Evolutionary conservation across 2,888 invertebrate genomes (phyloP), one percentile per base, ranked within the genome.

Genomic region (Cyrtodaria siliqua): DNA sequence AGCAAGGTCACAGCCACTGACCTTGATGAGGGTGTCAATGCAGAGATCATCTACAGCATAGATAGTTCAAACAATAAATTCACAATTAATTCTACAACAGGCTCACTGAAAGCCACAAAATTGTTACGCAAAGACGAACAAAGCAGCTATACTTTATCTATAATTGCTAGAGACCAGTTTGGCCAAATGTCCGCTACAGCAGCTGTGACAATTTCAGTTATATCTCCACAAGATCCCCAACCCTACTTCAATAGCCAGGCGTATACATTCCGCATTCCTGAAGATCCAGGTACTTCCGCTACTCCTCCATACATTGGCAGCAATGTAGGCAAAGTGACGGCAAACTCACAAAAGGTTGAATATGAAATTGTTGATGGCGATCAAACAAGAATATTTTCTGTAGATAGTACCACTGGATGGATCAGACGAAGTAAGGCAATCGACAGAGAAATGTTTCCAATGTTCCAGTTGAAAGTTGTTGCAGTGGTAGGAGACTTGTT

Each of bases 1-100:
- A 95, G 96, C 20, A 95, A 95, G 93, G 96, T 99, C 23, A 95
- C 95, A 64, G 98, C 98, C 1, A 95, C 94, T 66, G 98, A 99
- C 94, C 94, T 95, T 78, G 99, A 99, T 93, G 96, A 96, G 88
- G 96, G 96, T n/a, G 96, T 96, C 90, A 97, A 98, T 94, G 97
- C 97, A 42, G 95, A 87, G 60, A 83, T 93, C 2, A 83, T 80
- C 16, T 93, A 89, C 68, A 95, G 95, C 86, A 94, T 98, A 27
- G 47, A 71, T 18, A 79, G 81, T 74, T 96, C 96, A 27, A 96
- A 96, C 69, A 72, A 62, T 27, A 91, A 92, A 24, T 98, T 98
- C 93, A 38, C 67, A 90, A 96, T 98, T 83, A 96, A 97, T 91
- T 95, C 96, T 91, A 95, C 94, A 86, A 95, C 95, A 23, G 98